phyloP scores from a whole-genome alignment of 2,888 invertebrate genomes.

The Homarus gammarus region DNA sequence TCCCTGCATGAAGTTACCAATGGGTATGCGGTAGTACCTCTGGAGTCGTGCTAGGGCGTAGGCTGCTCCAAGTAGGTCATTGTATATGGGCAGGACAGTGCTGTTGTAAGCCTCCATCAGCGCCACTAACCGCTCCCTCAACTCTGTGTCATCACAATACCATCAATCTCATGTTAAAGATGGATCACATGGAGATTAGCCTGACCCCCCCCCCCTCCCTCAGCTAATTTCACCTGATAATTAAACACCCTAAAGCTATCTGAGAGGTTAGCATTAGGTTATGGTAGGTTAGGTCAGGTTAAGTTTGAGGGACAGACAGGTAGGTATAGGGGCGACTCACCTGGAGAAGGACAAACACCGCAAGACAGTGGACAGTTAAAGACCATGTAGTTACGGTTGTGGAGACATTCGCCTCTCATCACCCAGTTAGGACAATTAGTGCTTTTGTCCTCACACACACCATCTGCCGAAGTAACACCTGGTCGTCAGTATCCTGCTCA shows the following conservation, averaged over 20 bases:
- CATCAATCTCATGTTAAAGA: too few relatives aligned
- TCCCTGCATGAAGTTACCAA: conserved; percentile 36
- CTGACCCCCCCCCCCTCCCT: too few relatives aligned
- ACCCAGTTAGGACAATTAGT: background rate
- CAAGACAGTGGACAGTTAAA: background rate
- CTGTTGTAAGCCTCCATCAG: background rate
- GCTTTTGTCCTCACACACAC: background rate
- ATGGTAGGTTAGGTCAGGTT: too few relatives aligned
- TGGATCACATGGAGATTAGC: too few relatives aligned
- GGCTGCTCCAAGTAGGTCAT: conserved; percentile 60
- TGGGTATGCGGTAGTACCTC: conserved; percentile 42
- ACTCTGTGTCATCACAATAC: background rate
- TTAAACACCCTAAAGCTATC: too few relatives aligned
- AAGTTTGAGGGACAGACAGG: too few relatives aligned
- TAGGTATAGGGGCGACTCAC: background rate
- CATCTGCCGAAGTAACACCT: background rate
- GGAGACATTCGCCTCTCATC: background rate
- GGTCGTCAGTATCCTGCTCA: too few relatives aligned
- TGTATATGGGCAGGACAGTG: conserved; percentile 17
- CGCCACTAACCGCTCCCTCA: background rate
- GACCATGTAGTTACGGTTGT: background rate
- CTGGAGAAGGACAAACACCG: background rate
- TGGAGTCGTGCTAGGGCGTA: conserved; percentile 53
- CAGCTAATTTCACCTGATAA: too few relatives aligned
- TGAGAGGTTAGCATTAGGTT: too few relatives aligned